phyloP scores from a whole-genome alignment of 2,888 invertebrate species.

The Sialis fuliginosa region DNA sequence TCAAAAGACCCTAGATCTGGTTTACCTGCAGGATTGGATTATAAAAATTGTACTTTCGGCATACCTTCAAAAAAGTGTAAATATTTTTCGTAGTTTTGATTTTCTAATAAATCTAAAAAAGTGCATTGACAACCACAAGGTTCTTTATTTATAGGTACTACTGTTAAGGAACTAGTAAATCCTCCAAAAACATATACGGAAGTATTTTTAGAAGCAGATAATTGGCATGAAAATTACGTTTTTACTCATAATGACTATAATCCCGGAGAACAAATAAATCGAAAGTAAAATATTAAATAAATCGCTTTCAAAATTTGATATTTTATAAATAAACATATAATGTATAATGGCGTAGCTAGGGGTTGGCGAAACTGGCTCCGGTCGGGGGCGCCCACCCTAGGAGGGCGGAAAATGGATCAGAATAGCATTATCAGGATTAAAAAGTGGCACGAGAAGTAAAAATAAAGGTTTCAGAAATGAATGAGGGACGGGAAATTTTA shows the following conservation, averaged over 20 bases:
- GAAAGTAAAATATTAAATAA: conserved; percentile 17
- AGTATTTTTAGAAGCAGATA: conserved; percentile 20
- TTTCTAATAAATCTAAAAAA: background rate
- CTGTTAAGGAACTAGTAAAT: conserved; percentile 22
- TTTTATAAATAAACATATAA: background rate
- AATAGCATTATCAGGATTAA: too few species aligned
- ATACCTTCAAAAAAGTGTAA: conserved; percentile 9
- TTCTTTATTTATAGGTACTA: conserved; percentile 13
- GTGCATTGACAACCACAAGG: background rate
- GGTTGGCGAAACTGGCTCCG: background rate
- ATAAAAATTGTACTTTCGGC: conserved; percentile 24
- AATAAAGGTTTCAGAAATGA: too few species aligned
- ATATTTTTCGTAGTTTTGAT: background rate
- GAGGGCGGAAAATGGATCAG: too few species aligned
- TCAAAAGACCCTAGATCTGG: conserved; percentile 24
- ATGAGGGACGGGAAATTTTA: too few species aligned
- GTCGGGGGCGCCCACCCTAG: too few species aligned
- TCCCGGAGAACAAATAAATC: conserved; percentile 23
- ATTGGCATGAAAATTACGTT: conserved; percentile 26
- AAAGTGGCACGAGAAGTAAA: too few species aligned
- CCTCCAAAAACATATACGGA: conserved; percentile 22
- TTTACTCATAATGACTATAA: conserved; percentile 29
- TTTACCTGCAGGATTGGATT: conserved; percentile 25
- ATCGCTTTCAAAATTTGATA: background rate
- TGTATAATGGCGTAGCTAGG: background rate